These are phyloP conservation scores for Brachypteracias leptosomus DNA, from an alignment of 2,113 vertebrate genomes.

Conservation along the genomic window DNA sequence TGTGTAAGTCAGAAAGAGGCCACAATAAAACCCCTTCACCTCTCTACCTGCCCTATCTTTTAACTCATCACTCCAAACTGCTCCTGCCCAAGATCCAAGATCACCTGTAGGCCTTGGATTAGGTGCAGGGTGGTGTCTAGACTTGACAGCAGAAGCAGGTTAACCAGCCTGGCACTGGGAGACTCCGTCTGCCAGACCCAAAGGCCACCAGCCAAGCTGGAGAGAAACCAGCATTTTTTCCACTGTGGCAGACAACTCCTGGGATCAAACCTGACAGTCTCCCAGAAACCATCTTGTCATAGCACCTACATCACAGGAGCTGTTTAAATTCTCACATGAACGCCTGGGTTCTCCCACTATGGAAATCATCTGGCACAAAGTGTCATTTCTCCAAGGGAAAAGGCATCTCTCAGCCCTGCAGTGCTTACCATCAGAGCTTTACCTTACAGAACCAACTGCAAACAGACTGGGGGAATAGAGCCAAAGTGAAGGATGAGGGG, in stretches of 20 bases:
- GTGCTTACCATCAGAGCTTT: not conserved
- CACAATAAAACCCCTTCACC: fast-evolving
- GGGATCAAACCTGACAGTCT: not conserved
- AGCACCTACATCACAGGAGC: not conserved
- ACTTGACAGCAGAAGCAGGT: not conserved
- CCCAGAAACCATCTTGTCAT: not conserved
- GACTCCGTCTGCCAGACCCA: not conserved
- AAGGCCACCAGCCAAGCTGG: not conserved
- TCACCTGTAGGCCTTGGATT: not conserved
- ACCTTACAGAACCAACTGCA: not conserved
- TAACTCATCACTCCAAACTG: not conserved
- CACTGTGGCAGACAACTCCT: not conserved
- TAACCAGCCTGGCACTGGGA: not conserved
- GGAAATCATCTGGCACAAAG: not conserved
- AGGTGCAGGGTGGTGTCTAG: not conserved
- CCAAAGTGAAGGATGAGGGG: not conserved
- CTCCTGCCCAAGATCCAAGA: not conserved
- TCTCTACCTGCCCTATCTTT: not conserved
- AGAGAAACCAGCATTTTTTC: not conserved
- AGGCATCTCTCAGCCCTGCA: not conserved
- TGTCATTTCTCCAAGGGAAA: not conserved
- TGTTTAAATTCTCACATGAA: not conserved
- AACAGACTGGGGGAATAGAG: not conserved
- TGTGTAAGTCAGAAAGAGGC: not conserved
- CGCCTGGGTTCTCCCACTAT: not conserved